These are phyloP conservation scores for Drosophila meridiana DNA, from an alignment of 2,888 invertebrate species.

Conservation along the genomic window DNA sequence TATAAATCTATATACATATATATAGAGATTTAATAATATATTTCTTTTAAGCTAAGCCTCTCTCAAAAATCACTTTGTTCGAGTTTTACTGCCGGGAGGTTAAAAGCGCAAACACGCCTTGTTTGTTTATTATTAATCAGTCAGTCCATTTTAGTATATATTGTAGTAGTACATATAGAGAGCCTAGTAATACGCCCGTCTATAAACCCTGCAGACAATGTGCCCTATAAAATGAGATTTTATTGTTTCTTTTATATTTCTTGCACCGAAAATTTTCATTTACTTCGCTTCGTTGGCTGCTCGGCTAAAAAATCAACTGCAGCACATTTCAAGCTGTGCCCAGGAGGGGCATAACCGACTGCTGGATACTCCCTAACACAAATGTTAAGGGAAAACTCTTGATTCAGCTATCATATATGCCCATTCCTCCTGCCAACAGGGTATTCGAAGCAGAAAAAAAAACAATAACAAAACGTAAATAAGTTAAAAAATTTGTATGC, in stretches of 20 bases:
- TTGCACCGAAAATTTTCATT: not conserved
- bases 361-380: not conserved
- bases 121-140: not conserved
- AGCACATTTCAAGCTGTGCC: not conserved
- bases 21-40: no score
- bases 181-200: not conserved
- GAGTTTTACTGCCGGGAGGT: no score
- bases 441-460: not conserved
- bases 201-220: not conserved
- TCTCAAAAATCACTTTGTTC: no score
- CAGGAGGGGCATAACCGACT: not conserved
- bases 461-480: slow-evolving; percentile 24
- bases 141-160: not conserved
- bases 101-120: not conserved
- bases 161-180: not conserved
- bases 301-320: not conserved
- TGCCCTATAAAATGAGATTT: not conserved
- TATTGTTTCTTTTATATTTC: slow-evolving; percentile 6
- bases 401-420: not conserved
- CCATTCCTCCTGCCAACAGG: not conserved
- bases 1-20: no score
- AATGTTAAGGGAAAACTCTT: no score
- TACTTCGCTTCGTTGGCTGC: not conserved
- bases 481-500: slow-evolving; percentile 38
- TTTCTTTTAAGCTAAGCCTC: not conserved